Evolutionary conservation across 2,113 vertebrate genomes (phyloP).

Genomic region (Peromyscus leucopus): DNA sequence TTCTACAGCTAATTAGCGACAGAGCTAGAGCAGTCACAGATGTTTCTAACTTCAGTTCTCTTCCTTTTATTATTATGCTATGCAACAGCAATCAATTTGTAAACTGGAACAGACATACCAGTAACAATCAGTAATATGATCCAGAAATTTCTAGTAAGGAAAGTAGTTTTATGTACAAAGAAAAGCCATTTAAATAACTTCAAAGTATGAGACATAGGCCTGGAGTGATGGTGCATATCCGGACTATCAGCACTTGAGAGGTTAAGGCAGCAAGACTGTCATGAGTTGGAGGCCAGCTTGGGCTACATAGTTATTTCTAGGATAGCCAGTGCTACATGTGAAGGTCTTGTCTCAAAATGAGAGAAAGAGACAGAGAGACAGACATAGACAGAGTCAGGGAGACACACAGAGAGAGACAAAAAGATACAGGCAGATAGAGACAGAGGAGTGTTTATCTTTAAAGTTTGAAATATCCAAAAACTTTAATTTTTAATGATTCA

Average conservation of each 20-base stretch:
- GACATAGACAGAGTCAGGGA: background rate
- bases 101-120: conserved; percentile 40
- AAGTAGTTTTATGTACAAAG: conserved; percentile 55
- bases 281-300: background rate
- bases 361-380: background rate
- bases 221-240: no score
- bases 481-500: conserved; percentile 21
- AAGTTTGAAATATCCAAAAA: conserved; percentile 45
- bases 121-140: conserved; percentile 10
- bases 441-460: background rate
- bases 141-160: conserved; percentile 51
- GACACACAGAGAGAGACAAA: background rate
- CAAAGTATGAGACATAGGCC: background rate
- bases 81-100: conserved; percentile 37
- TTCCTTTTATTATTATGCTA: conserved; percentile 46
- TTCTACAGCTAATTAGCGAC: conserved; percentile 49
- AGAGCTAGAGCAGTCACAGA: conserved; percentile 20
- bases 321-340: background rate
- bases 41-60: background rate
- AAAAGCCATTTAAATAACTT: conserved; percentile 54
- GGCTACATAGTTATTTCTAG: background rate
- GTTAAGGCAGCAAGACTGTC: background rate
- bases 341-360: background rate
- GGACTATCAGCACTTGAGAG: background rate
- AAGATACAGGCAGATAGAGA: background rate